phyloP scores from a whole-genome alignment of 2,888 invertebrate species.

The Itoplectis maculator region DNA sequence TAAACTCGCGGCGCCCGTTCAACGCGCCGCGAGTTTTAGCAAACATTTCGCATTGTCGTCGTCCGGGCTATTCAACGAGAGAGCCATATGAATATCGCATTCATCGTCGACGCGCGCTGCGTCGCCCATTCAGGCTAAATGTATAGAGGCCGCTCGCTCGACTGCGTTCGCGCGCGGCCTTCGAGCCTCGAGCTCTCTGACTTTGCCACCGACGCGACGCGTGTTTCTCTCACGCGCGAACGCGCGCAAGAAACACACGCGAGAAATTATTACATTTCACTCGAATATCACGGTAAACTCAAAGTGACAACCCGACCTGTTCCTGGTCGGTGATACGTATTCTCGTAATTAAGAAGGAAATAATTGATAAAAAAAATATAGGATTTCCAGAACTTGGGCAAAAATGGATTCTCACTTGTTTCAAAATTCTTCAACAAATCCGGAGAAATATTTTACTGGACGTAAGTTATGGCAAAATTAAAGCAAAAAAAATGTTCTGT shows the following conservation, averaged over 20 bases:
- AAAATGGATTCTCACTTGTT: no score
- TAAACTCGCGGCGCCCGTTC: slow-evolving; percentile 2
- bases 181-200: background rate
- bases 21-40: background rate
- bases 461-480: no score
- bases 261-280: no score
- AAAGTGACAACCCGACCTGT: no score
- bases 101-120: slow-evolving; percentile 27
- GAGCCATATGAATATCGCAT: slow-evolving; percentile 46
- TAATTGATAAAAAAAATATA: no score
- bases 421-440: no score
- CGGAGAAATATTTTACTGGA: no score
- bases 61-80: slow-evolving; percentile 25
- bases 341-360: no score
- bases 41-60: slow-evolving; percentile 63
- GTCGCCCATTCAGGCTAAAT: slow-evolving; percentile 28
- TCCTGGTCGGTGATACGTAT: no score
- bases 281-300: no score
- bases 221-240: slow-evolving; percentile 18
- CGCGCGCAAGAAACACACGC: background rate
- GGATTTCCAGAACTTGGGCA: no score
- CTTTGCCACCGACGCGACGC: slow-evolving; percentile 8
- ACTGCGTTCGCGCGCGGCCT: slow-evolving; percentile 13
- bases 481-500: no score
- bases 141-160: slow-evolving; percentile 47